A percentile compares a stretch with the other conserved stretches of the same genome.
phyloP scores from a whole-genome alignment of 2,888 invertebrate genomes.

The Trisateles emortualis region DNA sequence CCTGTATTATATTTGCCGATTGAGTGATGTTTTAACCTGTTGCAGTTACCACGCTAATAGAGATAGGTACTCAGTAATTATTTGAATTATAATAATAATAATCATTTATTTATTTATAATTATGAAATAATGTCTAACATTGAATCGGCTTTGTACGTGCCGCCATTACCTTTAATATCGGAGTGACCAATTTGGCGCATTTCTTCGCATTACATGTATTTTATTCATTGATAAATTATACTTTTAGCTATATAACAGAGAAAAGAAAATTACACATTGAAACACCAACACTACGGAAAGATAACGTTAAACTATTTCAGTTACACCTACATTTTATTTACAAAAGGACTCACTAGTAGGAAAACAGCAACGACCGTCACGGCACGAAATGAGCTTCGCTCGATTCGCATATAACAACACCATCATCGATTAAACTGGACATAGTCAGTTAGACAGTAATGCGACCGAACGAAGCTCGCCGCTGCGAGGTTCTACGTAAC shows the following conservation, averaged over 20 bases:
- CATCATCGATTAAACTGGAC: constrained; percentile 35
- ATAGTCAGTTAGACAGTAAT: constrained; percentile 43
- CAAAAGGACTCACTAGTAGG: constrained; percentile 84
- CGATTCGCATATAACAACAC: constrained; percentile 45
- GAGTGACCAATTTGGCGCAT: constrained; percentile 54
- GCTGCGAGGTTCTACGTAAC: constrained; percentile 78
- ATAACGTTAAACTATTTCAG: constrained; percentile 66
- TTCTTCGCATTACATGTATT: constrained; percentile 51
- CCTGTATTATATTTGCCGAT: constrained; percentile 60
- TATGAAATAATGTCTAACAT: constrained; percentile 70
- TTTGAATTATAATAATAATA: no score
- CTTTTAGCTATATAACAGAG: constrained; percentile 15
- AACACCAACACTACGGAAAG: constrained; percentile 71
- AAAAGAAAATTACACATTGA: constrained; percentile 33
- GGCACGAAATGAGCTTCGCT: constrained; percentile 79
- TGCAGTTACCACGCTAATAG: constrained; percentile 62
- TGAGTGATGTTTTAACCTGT: constrained; percentile 65
- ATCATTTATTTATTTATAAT: no score
- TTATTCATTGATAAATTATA: constrained; percentile 31
- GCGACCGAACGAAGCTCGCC: constrained; percentile 74
- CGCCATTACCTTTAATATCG: constrained; percentile 63
- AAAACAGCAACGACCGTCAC: constrained; percentile 83
- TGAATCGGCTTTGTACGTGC: constrained; percentile 68
- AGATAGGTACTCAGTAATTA: constrained; percentile 65
- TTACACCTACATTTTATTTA: constrained; percentile 78